Conservation (phyloP, 2,797 vertebrate species). For the Tolypeutes matacus region DNA sequence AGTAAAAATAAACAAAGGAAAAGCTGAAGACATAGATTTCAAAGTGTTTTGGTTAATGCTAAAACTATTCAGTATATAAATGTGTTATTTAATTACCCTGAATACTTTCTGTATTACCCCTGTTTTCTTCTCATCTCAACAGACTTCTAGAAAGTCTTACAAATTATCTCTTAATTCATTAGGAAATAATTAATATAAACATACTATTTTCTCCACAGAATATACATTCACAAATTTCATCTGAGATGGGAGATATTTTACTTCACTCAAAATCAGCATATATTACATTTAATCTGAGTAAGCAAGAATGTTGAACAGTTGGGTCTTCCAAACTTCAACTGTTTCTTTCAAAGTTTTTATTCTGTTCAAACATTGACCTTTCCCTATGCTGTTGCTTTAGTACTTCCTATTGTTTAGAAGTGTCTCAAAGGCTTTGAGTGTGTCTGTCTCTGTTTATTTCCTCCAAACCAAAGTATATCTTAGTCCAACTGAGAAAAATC, state of each 20-base stretch:
- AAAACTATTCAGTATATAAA: neutral
- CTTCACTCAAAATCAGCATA: neutral
- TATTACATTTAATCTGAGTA: neutral
- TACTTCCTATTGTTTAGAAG: neutral
- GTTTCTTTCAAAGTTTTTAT: neutral
- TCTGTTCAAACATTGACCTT: neutral
- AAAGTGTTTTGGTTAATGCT: slow-evolving; percentile 7
- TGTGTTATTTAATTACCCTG: neutral
- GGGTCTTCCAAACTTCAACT: neutral
- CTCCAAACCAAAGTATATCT: neutral
- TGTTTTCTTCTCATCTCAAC: neutral
- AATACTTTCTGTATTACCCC: neutral
- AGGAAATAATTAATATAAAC: slow-evolving; percentile 8
- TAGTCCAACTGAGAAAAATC: neutral
- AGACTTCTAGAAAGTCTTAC: neutral
- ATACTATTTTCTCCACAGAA: neutral
- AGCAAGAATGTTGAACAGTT: neutral
- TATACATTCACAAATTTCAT: neutral
- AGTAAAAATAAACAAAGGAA: neutral
- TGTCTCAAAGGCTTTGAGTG: neutral
- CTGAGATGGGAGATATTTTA: neutral
- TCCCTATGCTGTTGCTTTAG: neutral
- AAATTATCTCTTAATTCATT: neutral
- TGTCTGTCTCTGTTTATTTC: neutral
- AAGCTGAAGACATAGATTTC: neutral